Evolutionary conservation across 2,888 invertebrate genomes (phyloP), one percentile per base, ranked within the genome.

Genomic region (Limnephilus rhombicus): DNA sequence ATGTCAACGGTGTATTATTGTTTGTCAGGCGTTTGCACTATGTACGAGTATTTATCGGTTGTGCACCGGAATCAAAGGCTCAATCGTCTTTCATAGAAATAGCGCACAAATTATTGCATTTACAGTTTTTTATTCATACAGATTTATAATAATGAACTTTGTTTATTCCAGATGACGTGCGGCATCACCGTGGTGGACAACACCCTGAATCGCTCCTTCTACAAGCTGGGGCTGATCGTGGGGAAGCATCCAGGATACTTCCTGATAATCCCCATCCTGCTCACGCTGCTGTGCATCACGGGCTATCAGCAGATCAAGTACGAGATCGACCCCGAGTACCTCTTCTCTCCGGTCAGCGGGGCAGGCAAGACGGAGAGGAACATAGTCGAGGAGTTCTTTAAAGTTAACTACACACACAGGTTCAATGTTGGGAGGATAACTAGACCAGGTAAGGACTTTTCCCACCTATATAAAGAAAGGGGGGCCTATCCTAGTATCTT

Each of bases 261-360:
- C 96, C 97, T 99, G 94, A 97, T 99, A 94, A 96, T 99, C 91
- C 99, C 99, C n/a, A 95, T 98, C 80, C 97, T 99, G 89, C 95
- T 99, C 91, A 97, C 98, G 0, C 95, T 98, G 92, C 96, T 99
- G 90, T 98, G 98, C 95, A 97, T 98, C 95, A 99, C 99, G 41
- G 99, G 99, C 90, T 98, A 98, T 95, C 99, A 99, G 95, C 97
- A 97, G 95, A 97, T 99, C 92, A 96, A 97, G 95, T 98, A 98
- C 95, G 98, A 98, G 96, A 98, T 98, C 96, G 99, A 99, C 95
- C 99, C 99, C 0, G 99, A 99, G 95, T 99, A 99, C 95, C 96
- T 99, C 31, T 99, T 99, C 96, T 98, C 98, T 80, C 99, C 99
- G 0, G 96, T 98, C 94, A 98, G 98, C 94, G 99, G 99, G 0